Base-by-base conservation (phyloP, 2,797 vertebrate genomes). In the Acridotheres tristis region DNA sequence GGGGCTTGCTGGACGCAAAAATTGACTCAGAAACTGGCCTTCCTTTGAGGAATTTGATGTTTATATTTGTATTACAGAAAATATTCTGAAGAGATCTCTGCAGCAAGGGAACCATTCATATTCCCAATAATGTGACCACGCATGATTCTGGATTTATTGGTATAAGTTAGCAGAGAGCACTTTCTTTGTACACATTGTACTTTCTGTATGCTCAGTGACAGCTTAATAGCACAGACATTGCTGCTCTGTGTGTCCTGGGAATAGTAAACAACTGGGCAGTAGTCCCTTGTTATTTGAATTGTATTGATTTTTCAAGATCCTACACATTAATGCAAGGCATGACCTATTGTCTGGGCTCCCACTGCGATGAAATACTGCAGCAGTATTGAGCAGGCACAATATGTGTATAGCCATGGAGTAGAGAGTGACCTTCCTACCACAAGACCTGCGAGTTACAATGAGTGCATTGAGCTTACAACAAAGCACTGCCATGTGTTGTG, bases 221-320 rank as follows among this genome's bases (percentile, higher is more conserved):
- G 77, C 71, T 92, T 67, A 65, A 65, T 62, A 74, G 72, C 63
- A 71, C 23, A 23, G 68, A 65, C 73, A 76, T n/a, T 36, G n/a
- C 67, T 81, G 15, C 81, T 81, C 51, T 48, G 21, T 16, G 69
- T 77, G 45, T 59, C 80, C 81, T 13, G 90, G 85, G 32, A 89
- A 69, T 6, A 63, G 77, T 20, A 53, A 73, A 43, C 0, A 0
- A 11, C 27, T 48, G 74, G 55, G 50, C 43, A 92, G 71, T 36
- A 3, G n/a, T 69, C 32, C 65, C 19, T 51, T 67, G 47, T 77
- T 68, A 50, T 84, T 91, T 86, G 65, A 85, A 62, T 81, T 62
- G 30, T 32, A 91, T 79, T 67, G 79, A 91, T 96, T 94, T 94
- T 88, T 86, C 88, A 82, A 71, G 42, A 88, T 63, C 45, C 71